Percentiles rank a stretch among this genome's conserved stretches.
Conservation (phyloP, 2,888 invertebrate genomes). For the Unio delphinus region DNA sequence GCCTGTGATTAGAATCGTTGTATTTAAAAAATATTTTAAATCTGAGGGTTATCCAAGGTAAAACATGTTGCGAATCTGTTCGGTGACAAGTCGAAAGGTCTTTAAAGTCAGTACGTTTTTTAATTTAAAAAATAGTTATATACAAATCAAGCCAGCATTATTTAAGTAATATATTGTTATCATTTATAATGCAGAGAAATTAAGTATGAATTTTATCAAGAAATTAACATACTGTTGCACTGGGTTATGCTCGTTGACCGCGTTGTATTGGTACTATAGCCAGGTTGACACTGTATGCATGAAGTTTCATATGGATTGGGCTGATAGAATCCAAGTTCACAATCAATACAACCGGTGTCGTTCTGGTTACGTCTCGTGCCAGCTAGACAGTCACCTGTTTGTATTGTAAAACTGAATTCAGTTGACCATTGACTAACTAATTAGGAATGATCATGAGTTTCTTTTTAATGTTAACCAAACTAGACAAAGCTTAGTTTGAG, state of each 20-base stretch:
- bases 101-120: neutral
- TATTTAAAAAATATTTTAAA: too few species aligned
- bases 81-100: neutral
- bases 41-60: too few species aligned
- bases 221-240: conserved; percentile 30
- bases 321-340: conserved; percentile 74
- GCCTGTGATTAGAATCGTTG: too few species aligned
- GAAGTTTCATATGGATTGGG: conserved; percentile 73
- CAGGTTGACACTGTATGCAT: conserved; percentile 21
- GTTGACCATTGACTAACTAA: too few species aligned
- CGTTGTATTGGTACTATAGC: conserved; percentile 6
- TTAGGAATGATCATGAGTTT: too few species aligned
- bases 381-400: conserved; percentile 37
- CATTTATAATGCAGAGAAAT: neutral
- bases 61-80: neutral
- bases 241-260: conserved; percentile 17
- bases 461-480: too few species aligned
- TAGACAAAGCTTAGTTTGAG: too few species aligned
- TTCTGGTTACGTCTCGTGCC: conserved; percentile 33
- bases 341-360: conserved; percentile 78
- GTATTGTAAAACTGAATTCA: neutral
- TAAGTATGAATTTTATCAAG: neutral
- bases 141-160: too few species aligned
- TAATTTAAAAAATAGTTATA: neutral
- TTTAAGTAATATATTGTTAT: too few species aligned